Evolutionary conservation across 2,113 vertebrate genomes (phyloP).

Genomic region (Phoxinus phoxinus): DNA sequence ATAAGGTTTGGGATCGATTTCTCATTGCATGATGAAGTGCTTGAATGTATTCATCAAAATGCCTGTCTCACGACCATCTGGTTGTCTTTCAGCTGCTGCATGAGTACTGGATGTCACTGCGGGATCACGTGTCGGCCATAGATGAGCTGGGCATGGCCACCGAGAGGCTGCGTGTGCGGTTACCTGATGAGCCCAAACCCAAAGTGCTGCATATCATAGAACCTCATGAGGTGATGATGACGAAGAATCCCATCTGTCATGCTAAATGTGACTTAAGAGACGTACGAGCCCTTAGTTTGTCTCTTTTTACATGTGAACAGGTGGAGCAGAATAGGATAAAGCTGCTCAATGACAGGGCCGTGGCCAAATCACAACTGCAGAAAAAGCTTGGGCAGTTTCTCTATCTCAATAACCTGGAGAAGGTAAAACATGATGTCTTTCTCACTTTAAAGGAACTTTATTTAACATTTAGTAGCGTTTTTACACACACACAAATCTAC

Average conservation of each 20-base stretch:
- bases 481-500: background rate
- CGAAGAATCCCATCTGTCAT: background rate
- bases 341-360: constrained; percentile 92
- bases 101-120: constrained; percentile 97
- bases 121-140: constrained; percentile 94
- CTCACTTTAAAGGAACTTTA: background rate
- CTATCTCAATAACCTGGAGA: constrained; percentile 95
- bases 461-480: background rate
- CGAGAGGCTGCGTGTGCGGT: constrained; percentile 88
- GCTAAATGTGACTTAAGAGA: background rate
- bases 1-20: constrained; percentile 81
- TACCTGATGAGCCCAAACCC: constrained; percentile 92
- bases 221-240: constrained; percentile 84
- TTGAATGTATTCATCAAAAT: background rate
- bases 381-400: constrained; percentile 97
- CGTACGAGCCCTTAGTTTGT: background rate
- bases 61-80: background rate
- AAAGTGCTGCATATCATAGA: constrained; percentile 96
- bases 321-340: constrained; percentile 96
- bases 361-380: constrained; percentile 94
- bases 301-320: constrained; percentile 66
- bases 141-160: constrained; percentile 98
- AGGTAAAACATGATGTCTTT: constrained; percentile 73
- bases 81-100: constrained; percentile 84
- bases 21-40: background rate